phyloP scores from a whole-genome alignment of 2,888 invertebrate species.

The Eupithecia dodoneata region DNA sequence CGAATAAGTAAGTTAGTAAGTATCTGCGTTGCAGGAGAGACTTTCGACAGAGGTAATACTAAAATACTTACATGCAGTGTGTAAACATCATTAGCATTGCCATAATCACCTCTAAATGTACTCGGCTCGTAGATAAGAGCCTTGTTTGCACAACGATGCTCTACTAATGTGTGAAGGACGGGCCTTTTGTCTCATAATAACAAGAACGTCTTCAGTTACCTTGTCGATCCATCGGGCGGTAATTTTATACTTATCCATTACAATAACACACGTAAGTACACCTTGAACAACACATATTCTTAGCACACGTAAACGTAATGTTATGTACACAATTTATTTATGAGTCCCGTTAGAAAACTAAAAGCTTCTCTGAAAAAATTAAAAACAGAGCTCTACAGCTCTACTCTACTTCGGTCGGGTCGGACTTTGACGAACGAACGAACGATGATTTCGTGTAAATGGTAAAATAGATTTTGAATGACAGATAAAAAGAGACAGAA shows the following conservation, averaged over 20 bases:
- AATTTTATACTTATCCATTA: conserved; percentile 36
- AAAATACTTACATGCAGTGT: conserved; percentile 77
- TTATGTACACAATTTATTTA: conserved; percentile 27
- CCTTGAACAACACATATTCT: conserved; percentile 43
- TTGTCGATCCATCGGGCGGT: conserved; percentile 61
- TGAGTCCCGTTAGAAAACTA: conserved; percentile 25
- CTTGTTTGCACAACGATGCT: conserved; percentile 78
- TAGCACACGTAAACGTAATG: conserved; percentile 24
- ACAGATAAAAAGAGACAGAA: conserved; percentile 19
- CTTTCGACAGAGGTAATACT: conserved; percentile 53
- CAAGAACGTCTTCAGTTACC: conserved; percentile 74
- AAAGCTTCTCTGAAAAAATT: conserved; percentile 32
- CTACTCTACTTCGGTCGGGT: neutral
- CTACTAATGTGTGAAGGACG: conserved; percentile 81
- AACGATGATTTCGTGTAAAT: conserved; percentile 23
- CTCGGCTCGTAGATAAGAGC: conserved; percentile 72
- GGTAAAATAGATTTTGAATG: conserved; percentile 11
- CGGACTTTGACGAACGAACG: neutral
- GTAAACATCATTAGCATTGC: conserved; percentile 70
- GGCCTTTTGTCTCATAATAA: conserved; percentile 73
- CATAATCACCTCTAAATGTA: conserved; percentile 78
- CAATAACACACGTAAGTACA: conserved; percentile 48
- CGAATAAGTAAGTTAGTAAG: conserved; percentile 67
- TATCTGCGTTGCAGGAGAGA: conserved; percentile 53
- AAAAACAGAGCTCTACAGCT: conserved; percentile 4